phyloP scores from a whole-genome alignment of 2,797 vertebrate genomes.

The Rhyacichthys aspro region DNA sequence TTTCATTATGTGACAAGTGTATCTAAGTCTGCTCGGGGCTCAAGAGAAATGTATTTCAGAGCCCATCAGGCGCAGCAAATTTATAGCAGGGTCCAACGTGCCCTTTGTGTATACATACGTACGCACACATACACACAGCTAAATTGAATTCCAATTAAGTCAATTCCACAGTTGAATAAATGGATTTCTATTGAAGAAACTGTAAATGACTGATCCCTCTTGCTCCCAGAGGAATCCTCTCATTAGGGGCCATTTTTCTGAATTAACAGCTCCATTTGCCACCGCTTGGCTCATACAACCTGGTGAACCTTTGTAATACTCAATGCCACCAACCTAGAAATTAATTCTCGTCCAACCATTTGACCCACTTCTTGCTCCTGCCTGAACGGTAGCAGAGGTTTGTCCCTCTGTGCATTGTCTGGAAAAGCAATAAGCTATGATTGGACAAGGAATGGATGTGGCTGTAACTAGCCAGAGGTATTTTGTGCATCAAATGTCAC shows the following conservation, averaged over 20 bases:
- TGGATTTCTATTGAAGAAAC: conserved; percentile 69
- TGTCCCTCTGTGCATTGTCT: conserved; percentile 39
- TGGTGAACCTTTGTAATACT: conserved; percentile 76
- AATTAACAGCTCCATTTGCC: conserved; percentile 50
- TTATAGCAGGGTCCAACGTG: conserved; percentile 58
- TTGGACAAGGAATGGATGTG: background rate
- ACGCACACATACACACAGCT: conserved; percentile 31
- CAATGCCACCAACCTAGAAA: conserved; percentile 74
- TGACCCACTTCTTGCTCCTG: conserved; percentile 67
- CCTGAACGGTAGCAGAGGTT: conserved; percentile 45
- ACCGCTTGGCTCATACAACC: conserved; percentile 61
- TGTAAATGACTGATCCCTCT: conserved; percentile 56
- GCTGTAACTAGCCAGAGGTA: background rate
- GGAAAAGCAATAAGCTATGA: background rate
- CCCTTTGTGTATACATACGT: conserved; percentile 24
- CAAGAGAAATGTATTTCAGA: conserved; percentile 76
- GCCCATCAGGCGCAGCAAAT: conserved; percentile 68
- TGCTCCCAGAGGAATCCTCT: conserved; percentile 54
- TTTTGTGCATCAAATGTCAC: too few relatives aligned
- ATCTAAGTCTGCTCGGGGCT: conserved; percentile 80
- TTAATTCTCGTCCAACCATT: conserved; percentile 75
- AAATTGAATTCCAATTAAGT: conserved; percentile 82
- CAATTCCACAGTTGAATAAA: conserved; percentile 63
- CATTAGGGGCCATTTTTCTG: conserved; percentile 55
- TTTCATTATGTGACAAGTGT: conserved; percentile 85